Evolutionary conservation across 1,140 invertebrate genomes (phyloP).

Genomic region (Drosophila watanabei): DNA sequence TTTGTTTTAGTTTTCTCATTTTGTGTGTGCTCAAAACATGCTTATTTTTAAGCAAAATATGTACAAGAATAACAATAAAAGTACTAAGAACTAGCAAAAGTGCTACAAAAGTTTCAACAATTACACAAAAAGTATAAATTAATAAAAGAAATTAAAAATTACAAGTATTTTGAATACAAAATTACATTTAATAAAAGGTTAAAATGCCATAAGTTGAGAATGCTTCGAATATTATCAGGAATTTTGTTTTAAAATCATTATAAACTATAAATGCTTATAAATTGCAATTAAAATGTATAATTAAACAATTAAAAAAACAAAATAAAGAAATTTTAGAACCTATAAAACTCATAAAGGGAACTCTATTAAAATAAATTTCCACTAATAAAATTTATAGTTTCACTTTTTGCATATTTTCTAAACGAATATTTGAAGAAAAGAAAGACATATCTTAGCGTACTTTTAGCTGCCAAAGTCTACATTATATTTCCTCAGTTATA

Average conservation of each 20-base stretch:
- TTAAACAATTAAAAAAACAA: neutral
- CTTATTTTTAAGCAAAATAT: slow-evolving; percentile 1
- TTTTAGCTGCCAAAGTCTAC: neutral
- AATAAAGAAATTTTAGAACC: neutral
- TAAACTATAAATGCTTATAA: neutral
- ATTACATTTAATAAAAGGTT: neutral
- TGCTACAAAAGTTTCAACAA: neutral
- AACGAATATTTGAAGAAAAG: neutral
- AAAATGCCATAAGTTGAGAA: neutral
- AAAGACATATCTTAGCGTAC: neutral
- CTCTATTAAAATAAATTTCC: neutral
- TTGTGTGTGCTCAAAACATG: slow-evolving; percentile 6
- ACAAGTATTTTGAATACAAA: neutral
- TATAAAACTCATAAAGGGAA: neutral
- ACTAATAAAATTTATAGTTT: neutral
- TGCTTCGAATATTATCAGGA: neutral
- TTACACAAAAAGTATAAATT: neutral
- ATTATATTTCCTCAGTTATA: neutral
- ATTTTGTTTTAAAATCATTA: neutral
- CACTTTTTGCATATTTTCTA: too few relatives aligned
- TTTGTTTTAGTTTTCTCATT: slow-evolving; percentile 2
- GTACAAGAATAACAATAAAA: neutral
- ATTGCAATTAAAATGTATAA: neutral
- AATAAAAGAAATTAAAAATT: neutral
- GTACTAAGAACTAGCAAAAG: neutral